Percentiles rank a stretch among this genome's conserved stretches.
phyloP scores from a whole-genome alignment of 2,888 invertebrate species.

The Orgyia antiqua region DNA sequence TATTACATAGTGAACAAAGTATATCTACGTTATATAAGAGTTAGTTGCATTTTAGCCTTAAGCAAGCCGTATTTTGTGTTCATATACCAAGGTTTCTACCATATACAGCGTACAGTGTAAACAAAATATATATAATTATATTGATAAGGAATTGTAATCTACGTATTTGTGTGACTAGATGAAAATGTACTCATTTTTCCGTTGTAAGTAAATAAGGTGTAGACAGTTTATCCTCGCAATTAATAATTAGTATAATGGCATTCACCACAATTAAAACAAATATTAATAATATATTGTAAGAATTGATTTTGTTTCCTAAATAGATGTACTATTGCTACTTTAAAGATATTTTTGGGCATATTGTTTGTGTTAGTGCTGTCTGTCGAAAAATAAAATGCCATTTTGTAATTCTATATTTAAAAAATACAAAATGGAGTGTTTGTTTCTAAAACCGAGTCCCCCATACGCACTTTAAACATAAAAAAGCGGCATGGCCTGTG shows the following conservation, averaged over 20 bases:
- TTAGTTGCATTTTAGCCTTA: slow-evolving; percentile 47
- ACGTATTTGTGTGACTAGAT: no score
- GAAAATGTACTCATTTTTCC: no score
- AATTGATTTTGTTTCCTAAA: no score
- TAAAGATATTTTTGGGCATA: no score
- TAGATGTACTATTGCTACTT: no score
- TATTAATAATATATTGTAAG: no score
- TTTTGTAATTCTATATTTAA: slow-evolving; percentile 16
- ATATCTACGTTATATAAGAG: no score
- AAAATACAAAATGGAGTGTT: slow-evolving; percentile 11
- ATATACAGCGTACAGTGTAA: slow-evolving; percentile 32
- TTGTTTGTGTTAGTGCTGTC: no score
- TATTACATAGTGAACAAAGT: no score
- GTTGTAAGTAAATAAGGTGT: slow-evolving; percentile 23
- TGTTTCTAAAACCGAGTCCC: no score
- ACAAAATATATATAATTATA: slow-evolving; percentile 36
- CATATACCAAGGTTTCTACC: slow-evolving; percentile 43
- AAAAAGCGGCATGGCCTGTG: no score
- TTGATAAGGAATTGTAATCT: slow-evolving; percentile 27
- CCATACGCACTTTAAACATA: no score
- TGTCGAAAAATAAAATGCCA: slow-evolving; percentile 10
- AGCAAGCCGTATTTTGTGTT: slow-evolving; percentile 57
- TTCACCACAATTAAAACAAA: slow-evolving; percentile 28
- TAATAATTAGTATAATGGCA: slow-evolving; percentile 25
- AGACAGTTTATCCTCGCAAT: slow-evolving; percentile 22